Percentiles rank a stretch among this genome's conserved stretches.
phyloP scores from a whole-genome alignment of 2,888 invertebrate genomes.

The Eilema sororculum region DNA sequence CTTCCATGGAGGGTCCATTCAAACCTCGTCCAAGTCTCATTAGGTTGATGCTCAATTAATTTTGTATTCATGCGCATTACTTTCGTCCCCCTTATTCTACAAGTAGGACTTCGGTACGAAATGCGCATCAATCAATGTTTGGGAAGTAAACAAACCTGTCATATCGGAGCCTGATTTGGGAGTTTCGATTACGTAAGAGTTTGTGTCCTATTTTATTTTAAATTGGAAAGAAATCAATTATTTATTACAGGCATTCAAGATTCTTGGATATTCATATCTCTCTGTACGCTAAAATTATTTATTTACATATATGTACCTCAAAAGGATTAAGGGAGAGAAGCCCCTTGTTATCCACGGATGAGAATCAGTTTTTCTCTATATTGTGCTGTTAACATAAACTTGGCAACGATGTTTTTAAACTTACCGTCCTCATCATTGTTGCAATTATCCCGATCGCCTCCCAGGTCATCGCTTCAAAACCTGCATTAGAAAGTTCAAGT shows the following conservation, averaged over 20 bases:
- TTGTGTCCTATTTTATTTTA: not conserved
- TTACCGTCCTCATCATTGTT: too few species aligned
- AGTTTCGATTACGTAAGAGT: constrained; percentile 8
- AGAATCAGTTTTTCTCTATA: too few species aligned
- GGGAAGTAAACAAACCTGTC: constrained; percentile 19
- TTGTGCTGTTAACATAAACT: too few species aligned
- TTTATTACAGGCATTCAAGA: not conserved
- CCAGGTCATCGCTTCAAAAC: too few species aligned
- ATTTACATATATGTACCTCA: too few species aligned
- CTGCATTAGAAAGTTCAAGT: too few species aligned
- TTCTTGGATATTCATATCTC: too few species aligned
- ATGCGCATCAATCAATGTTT: constrained; percentile 43
- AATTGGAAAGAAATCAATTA: not conserved
- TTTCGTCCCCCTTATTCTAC: constrained; percentile 18
- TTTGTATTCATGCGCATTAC: constrained; percentile 38
- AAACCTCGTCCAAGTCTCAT: constrained; percentile 28
- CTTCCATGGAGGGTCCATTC: constrained; percentile 32
- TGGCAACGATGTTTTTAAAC: too few species aligned
- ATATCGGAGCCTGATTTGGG: constrained; percentile 2
- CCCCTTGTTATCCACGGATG: too few species aligned
- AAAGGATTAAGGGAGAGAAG: too few species aligned
- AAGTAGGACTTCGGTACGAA: constrained; percentile 30
- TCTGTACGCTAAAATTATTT: too few species aligned
- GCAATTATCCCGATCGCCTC: too few species aligned
- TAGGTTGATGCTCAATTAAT: constrained; percentile 49